These are phyloP conservation scores for Callaeas wilsoni DNA, from an alignment of 2,113 vertebrate genomes.

Conservation along the genomic window DNA sequence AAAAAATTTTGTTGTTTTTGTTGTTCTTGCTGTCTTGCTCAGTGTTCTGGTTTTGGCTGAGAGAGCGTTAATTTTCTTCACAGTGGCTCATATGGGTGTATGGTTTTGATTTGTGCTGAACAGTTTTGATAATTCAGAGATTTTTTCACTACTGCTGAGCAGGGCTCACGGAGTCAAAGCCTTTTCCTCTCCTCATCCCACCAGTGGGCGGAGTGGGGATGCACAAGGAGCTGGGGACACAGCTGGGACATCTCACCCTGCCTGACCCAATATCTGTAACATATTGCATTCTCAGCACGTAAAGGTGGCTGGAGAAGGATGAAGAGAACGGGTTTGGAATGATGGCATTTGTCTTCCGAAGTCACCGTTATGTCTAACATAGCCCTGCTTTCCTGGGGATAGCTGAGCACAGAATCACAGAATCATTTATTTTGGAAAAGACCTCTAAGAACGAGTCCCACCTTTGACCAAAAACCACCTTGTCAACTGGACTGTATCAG, in stretches of 20 bases:
- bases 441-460: accelerated
- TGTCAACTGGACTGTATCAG: neutral
- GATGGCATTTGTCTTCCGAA: neutral
- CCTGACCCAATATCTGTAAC: neutral
- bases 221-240: neutral
- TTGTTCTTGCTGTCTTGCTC: neutral
- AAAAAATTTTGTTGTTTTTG: neutral
- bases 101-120: neutral
- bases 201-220: no score
- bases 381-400: neutral
- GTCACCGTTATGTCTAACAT: neutral
- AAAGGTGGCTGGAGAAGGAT: neutral
- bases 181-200: neutral
- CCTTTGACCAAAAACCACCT: neutral
- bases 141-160: neutral
- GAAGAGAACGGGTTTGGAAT: neutral
- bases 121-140: neutral
- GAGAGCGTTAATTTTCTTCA: neutral
- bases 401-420: neutral
- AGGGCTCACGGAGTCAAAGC: neutral
- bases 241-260: neutral
- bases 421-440: neutral
- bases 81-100: neutral
- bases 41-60: neutral
- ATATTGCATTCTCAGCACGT: accelerated